Conservation (phyloP, 2,113 vertebrate genomes). For the Megaleporinus macrocephalus region DNA sequence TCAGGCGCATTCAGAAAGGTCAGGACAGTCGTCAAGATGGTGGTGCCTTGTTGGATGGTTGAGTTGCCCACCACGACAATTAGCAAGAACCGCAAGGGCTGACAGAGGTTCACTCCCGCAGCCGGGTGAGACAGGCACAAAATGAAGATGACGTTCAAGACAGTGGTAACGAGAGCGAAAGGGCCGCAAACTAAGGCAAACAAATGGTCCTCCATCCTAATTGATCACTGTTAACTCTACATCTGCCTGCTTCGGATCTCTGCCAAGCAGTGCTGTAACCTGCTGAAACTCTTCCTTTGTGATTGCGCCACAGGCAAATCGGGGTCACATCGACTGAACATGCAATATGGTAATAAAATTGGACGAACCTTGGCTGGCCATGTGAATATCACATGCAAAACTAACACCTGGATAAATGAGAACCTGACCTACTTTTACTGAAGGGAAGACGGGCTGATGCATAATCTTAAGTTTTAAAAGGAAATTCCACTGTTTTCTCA, state of each 20-base stretch:
- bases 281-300: background rate
- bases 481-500: background rate
- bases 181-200: conserved; percentile 15
- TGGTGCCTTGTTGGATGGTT: conserved; percentile 5
- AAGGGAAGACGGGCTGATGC: background rate
- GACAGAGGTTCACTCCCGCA: background rate
- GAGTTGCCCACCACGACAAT: conserved; percentile 12
- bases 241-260: background rate
- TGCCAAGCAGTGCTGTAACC: background rate
- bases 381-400: conserved; percentile 22
- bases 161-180: background rate
- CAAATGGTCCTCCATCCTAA: conserved; percentile 16
- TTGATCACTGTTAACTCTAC: background rate
- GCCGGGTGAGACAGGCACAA: conserved; percentile 17
- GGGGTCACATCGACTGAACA: background rate
- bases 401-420: background rate
- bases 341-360: conserved; percentile 7
- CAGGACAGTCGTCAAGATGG: background rate
- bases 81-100: conserved; percentile 31
- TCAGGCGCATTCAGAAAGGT: background rate
- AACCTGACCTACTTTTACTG: background rate
- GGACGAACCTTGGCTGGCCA: background rate
- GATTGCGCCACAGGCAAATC: background rate
- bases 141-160: conserved; percentile 30
- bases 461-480: background rate